A percentile compares a stretch with the other conserved stretches of the same genome.
Conservation (phyloP, 2,888 invertebrate genomes). For the Alloscopus bannaensis region DNA sequence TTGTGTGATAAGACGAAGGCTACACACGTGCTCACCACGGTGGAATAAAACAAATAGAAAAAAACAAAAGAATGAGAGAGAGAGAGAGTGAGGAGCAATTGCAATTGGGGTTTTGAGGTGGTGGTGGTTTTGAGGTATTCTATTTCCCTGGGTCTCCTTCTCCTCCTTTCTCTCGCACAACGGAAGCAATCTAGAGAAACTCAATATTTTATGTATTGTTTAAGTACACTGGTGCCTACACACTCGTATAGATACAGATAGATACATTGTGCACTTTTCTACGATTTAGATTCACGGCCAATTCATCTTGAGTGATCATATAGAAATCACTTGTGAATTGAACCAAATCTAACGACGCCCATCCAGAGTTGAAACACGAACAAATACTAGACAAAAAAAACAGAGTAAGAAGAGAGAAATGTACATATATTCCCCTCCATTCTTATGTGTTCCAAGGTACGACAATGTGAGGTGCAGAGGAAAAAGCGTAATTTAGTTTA, state of each 20-base stretch:
- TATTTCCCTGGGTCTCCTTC: too few species aligned
- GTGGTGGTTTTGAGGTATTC: slow-evolving; percentile 4
- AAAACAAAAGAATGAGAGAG: too few species aligned
- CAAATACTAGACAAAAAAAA: too few species aligned
- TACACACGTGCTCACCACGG: slow-evolving; percentile 2
- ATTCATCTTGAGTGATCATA: slow-evolving; percentile 25
- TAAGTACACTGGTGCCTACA: not conserved
- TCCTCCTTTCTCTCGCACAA: not conserved
- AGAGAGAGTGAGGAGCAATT: not conserved
- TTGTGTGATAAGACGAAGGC: too few species aligned
- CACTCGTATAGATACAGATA: too few species aligned
- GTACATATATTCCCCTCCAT: too few species aligned
- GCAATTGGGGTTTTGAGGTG: not conserved
- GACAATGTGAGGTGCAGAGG: too few species aligned
- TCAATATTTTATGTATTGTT: slow-evolving; percentile 18
- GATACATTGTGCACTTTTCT: too few species aligned
- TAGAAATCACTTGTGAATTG: slow-evolving; percentile 18
- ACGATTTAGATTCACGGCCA: slow-evolving; percentile 12
- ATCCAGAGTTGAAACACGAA: not conserved
- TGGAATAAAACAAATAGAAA: slow-evolving; percentile 26
- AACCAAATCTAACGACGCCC: slow-evolving; percentile 17
- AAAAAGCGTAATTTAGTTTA: too few species aligned
- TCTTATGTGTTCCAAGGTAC: too few species aligned
- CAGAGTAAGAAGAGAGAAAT: too few species aligned
- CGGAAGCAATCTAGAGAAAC: slow-evolving; percentile 13